These are phyloP conservation scores for Eptesicus fuscus DNA, from an alignment of 2,113 vertebrate genomes.

Conservation along the genomic window DNA sequence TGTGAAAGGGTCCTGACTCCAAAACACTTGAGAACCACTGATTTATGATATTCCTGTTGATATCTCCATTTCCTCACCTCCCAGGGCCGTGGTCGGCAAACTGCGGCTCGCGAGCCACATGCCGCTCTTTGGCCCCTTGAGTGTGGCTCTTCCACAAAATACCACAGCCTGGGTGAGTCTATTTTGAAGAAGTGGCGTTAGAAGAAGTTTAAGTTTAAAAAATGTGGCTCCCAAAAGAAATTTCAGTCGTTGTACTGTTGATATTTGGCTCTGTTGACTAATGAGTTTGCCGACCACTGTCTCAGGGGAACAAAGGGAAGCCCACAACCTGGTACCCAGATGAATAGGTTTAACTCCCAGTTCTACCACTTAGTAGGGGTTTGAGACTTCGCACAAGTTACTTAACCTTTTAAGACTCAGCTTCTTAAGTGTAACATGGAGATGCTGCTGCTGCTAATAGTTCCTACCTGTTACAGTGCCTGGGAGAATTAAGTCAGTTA, in stretches of 20 bases:
- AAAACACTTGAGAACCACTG: neutral
- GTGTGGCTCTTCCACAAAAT: too few relatives aligned
- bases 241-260: too few relatives aligned
- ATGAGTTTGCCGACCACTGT: too few relatives aligned
- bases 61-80: neutral
- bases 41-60: neutral
- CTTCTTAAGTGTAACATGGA: neutral
- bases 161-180: too few relatives aligned
- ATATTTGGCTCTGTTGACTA: too few relatives aligned
- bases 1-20: neutral
- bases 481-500: neutral
- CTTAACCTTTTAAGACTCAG: neutral
- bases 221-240: too few relatives aligned
- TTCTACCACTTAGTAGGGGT: neutral
- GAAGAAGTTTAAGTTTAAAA: too few relatives aligned
- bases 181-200: too few relatives aligned
- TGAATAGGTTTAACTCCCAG: neutral
- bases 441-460: neutral
- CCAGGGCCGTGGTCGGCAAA: neutral
- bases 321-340: fast-evolving
- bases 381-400: neutral
- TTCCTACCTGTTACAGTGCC: neutral
- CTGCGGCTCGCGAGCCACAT: too few relatives aligned
- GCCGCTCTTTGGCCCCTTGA: too few relatives aligned
- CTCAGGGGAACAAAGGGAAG: neutral